These are phyloP conservation scores for Pantherophis vulpinus DNA, from an alignment of 2,797 vertebrate genomes.

Conservation along the genomic window DNA sequence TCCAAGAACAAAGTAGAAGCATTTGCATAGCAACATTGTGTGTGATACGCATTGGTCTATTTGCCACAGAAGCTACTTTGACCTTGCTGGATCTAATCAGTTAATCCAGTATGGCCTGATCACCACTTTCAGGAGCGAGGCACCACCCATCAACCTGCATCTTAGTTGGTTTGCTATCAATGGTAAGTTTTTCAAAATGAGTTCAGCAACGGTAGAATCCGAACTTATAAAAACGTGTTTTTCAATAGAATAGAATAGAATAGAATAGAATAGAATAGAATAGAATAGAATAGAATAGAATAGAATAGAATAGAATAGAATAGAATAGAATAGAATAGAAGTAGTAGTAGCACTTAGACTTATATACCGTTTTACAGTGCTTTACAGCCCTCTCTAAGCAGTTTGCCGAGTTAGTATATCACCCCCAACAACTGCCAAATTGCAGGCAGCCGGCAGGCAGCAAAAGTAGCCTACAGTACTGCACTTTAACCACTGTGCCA, in stretches of 20 bases:
- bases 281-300: too few species aligned
- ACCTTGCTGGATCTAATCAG: background rate
- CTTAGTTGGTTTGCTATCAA: background rate
- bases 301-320: too few species aligned
- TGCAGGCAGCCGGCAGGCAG: too few species aligned
- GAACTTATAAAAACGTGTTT: background rate
- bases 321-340: too few species aligned
- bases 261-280: too few species aligned
- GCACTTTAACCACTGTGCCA: too few species aligned
- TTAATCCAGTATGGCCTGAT: background rate
- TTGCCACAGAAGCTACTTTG: background rate
- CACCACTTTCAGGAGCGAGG: background rate
- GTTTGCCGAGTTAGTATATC: too few species aligned
- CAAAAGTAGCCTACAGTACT: too few species aligned
- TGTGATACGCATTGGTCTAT: background rate
- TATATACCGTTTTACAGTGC: too few species aligned
- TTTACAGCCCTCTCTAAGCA: too few species aligned
- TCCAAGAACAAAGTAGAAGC: background rate
- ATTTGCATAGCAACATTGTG: background rate
- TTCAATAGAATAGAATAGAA: background rate
- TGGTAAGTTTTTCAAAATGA: fast-evolving
- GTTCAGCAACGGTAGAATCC: background rate
- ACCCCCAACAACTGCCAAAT: too few species aligned
- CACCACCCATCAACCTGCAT: background rate
- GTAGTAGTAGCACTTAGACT: too few species aligned